These are phyloP conservation scores for Porites australiensis DNA, from an alignment of 64 coral and sea anemone genomes.

Conservation along the genomic window DNA sequence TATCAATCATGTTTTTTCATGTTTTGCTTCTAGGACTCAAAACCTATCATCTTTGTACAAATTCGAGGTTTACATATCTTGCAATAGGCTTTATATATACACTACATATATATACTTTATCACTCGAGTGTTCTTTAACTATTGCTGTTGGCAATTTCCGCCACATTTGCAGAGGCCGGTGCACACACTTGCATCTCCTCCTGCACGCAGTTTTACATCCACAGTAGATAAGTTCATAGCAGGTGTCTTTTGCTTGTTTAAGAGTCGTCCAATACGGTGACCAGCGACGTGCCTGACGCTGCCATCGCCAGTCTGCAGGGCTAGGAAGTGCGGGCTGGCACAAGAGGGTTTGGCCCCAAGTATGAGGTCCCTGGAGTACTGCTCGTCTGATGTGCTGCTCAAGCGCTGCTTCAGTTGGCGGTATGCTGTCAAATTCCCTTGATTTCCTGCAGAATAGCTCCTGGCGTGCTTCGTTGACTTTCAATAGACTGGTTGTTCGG, in stretches of 20 bases:
- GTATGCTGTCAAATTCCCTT: conserved; percentile 41
- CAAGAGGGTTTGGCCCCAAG: conserved; percentile 38
- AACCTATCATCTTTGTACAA: background rate
- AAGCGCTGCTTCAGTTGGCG: conserved; percentile 39
- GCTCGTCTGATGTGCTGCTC: conserved; percentile 54
- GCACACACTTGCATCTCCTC: no score
- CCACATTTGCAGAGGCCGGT: conserved; percentile 23
- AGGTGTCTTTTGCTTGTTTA: conserved; percentile 13
- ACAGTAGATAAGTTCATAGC: conserved; percentile 6
- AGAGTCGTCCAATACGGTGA: conserved; percentile 33
- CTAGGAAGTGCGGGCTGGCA: conserved; percentile 33
- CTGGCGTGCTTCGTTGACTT: conserved; percentile 32
- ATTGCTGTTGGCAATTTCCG: conserved; percentile 25
- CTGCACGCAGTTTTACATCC: background rate
- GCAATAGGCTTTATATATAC: no score
- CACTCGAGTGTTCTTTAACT: background rate
- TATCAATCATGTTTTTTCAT: no score
- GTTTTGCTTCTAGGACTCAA: no score
- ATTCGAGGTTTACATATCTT: background rate
- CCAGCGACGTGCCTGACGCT: conserved; percentile 38
- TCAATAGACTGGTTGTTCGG: conserved; percentile 35
- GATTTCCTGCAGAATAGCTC: conserved; percentile 53
- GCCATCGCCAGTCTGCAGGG: conserved; percentile 43
- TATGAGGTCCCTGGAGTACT: conserved; percentile 46
- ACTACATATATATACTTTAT: background rate